Conservation (phyloP, 2,888 invertebrate species). For the Clunio marinus region DNA sequence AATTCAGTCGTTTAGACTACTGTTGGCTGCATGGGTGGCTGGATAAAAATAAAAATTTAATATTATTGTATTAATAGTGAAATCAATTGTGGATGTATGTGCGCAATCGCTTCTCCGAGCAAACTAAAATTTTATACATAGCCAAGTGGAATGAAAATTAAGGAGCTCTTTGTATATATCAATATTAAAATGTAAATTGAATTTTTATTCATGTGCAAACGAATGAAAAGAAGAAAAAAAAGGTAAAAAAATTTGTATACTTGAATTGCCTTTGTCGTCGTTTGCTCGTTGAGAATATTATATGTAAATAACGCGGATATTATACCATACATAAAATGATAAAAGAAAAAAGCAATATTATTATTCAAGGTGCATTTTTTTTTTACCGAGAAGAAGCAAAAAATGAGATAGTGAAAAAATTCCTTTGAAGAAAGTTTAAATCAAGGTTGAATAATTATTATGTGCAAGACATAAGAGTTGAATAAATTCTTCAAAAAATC, state of each 20-base stretch:
- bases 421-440: background rate
- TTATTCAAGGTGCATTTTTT: conserved; percentile 34
- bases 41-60: conserved; percentile 33
- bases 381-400: background rate
- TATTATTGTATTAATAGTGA: conserved; percentile 37
- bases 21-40: conserved; percentile 30
- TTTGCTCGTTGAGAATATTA: background rate
- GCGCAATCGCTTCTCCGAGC: conserved; percentile 29
- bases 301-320: conserved; percentile 17
- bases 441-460: no score
- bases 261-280: no score
- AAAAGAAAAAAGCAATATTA: conserved; percentile 32
- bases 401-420: background rate
- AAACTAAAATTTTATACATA: background rate
- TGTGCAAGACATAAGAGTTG: no score
- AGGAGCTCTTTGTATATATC: conserved; percentile 26
- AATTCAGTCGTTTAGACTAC: conserved; percentile 19
- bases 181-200: conserved; percentile 37
- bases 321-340: no score
- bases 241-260: conserved; percentile 1
- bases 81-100: conserved; percentile 32
- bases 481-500: no score
- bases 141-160: conserved; percentile 30
- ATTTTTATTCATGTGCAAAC: conserved; percentile 26
- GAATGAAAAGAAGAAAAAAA: background rate